Evolutionary conservation across 1,140 invertebrate species (phyloP), one percentile per base, ranked within the genome.

Genomic region (Mesaphorura yosii): DNA sequence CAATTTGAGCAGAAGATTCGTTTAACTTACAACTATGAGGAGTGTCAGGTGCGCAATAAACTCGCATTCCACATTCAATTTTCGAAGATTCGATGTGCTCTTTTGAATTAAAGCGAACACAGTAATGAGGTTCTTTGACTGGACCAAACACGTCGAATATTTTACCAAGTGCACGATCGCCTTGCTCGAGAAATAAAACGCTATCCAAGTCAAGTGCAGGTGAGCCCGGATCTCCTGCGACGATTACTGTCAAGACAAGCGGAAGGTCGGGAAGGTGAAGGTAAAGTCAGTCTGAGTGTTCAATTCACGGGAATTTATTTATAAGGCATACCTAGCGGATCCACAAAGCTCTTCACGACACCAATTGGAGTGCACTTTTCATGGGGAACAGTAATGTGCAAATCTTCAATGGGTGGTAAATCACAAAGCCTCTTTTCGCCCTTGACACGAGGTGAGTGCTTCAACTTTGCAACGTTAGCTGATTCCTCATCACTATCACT

Each of bases 101-200:
- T 19, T 66, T 65, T n/a, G 75, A 80, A 67, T 90, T 91, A 64
- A 90, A 91, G 12, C 87, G 72, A 1, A 91, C 75, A 54, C 81
- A 81, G 69, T 92, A 92, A 61, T 81, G 73, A 0, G 88, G 87
- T 61, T 84, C 76, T 0, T 70, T 70, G 0, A 90, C 82, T 64
- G 78, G 74, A 4, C 90, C 90, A 70, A 94, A 82, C 3, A 93
- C 87, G 75, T 95, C 91, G 72, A 88, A 91, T 49, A 95, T 77
- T 63, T 79, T 75, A 2, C 87, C 87, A 0, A 89, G 67, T 2
- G 82, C 73, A 57, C 77, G 76, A 39, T 78, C 72, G 15, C 83
- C 85, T 65, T 77, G 74, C 7, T 86, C 79, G 37, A 86, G 58
- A 66, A 93, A 93, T 23, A 93, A 68, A 22, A 92, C 75, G 3